phyloP scores from a whole-genome alignment of 2,113 vertebrate genomes.

The Gasterosteus aculeatus region DNA sequence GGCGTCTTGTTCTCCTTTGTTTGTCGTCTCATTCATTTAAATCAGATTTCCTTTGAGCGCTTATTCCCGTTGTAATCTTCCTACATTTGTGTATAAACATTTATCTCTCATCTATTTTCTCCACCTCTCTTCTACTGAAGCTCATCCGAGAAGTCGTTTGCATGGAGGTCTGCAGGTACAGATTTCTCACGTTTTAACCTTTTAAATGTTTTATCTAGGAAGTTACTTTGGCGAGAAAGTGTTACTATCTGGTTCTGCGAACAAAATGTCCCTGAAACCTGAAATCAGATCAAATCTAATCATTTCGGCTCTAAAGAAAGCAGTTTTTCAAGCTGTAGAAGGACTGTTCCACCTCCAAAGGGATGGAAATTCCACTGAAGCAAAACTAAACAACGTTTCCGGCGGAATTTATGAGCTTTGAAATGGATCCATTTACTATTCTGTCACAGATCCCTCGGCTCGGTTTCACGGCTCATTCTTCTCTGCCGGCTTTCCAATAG shows the following conservation, averaged over 20 bases:
- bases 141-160: conserved; percentile 98
- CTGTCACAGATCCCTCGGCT: conserved; percentile 42
- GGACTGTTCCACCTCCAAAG: conserved; percentile 19
- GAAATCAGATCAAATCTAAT: conserved; percentile 8
- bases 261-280: background rate
- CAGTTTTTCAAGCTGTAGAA: conserved; percentile 28
- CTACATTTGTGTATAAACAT: too few relatives aligned
- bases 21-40: background rate
- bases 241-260: background rate
- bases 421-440: conserved; percentile 55
- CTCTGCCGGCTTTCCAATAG: conserved; percentile 35
- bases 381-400: conserved; percentile 50
- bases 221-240: background rate
- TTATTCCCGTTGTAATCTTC: background rate
- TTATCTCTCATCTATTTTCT: conserved; percentile 23
- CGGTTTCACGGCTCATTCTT: conserved; percentile 30
- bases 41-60: background rate
- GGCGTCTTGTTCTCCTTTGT: background rate
- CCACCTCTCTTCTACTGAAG: conserved; percentile 77
- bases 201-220: background rate
- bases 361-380: conserved; percentile 28
- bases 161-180: conserved; percentile 96
- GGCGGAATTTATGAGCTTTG: conserved; percentile 3
- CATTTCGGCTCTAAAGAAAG: background rate
- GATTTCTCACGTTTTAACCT: background rate